Evolutionary conservation across 2,888 invertebrate genomes (phyloP), one percentile per base, ranked within the genome.

Genomic region (Oxystoma pomonae): DNA sequence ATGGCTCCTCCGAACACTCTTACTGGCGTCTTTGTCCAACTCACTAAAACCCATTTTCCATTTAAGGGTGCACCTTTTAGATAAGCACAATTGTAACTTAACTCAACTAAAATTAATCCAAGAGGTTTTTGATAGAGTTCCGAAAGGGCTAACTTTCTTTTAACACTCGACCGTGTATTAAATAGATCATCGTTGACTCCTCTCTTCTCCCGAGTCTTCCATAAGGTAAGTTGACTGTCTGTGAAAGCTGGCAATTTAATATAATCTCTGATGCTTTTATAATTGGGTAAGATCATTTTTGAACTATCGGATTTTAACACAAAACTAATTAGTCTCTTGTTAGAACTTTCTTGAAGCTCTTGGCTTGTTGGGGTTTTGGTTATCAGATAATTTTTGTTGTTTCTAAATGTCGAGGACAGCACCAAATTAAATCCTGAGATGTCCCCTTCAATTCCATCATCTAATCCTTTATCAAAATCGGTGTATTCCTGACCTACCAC

Each of bases 401-500:
- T 65, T 57, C n/a, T 52, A 66, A 86, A 84, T 3, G 86, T 85
- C 9, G 88, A 85, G 1, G 81, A 76, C 53, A 88, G 73, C 49
- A 89, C 81, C 77, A 89, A 83, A 72, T 88, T 88, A 69, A 86
- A 87, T 9, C 89, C 89, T 72, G 85, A 85, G 67, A 89, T 82
- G 75, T 87, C 85, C 2, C 89, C 89, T 77, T 89, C 87, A 65
- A 89, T 83, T 7, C 89, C 89, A 65, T 86, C 88, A 65, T 86
- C 84, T 49, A 82, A 76, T 52, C 88, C 85, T 73, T 83, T 85
- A 81, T 89, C 86, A 70, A 84, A 84, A 71, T 86, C 84, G n/a
- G 86, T 84, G 69, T 85, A 86, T 69, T 89, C 89, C 75, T 90
- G 89, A 18, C 89, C 89, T n/a, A 89, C 79, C 7, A 88, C 87